Evolutionary conservation across 2,113 vertebrate genomes (phyloP).

Genomic region (Galeopterus variegatus): DNA sequence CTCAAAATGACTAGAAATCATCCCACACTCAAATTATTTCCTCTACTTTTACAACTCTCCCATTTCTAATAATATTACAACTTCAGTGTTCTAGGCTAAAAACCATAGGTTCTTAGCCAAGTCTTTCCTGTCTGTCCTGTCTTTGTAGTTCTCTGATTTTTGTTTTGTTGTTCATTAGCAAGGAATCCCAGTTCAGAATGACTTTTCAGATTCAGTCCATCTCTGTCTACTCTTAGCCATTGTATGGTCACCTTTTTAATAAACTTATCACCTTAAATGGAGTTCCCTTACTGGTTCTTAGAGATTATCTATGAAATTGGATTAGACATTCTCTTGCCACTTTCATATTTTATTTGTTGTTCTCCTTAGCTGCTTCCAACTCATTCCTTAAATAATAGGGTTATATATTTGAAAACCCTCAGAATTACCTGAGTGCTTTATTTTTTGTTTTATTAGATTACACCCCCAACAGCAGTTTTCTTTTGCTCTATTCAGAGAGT

Average conservation of each 20-base stretch:
- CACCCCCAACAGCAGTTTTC: not conserved
- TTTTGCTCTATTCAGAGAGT: slow-evolving; percentile 22
- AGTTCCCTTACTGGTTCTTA: not conserved
- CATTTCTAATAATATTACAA: not conserved
- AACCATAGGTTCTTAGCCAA: not conserved
- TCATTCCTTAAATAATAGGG: not conserved
- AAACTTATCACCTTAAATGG: not conserved
- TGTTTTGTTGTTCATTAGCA: not conserved
- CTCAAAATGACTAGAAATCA: not conserved
- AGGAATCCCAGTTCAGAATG: not conserved
- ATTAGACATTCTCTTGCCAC: not conserved
- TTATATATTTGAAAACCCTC: not conserved
- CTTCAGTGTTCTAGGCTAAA: not conserved
- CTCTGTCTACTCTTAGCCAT: not conserved
- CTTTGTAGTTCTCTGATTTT: not conserved
- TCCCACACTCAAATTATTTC: not conserved
- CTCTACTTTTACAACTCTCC: not conserved
- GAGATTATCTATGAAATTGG: not conserved
- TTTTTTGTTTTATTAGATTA: not conserved
- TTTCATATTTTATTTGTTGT: not conserved
- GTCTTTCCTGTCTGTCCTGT: not conserved
- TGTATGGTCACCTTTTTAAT: not conserved
- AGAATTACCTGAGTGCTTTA: not conserved
- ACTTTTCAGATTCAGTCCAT: not conserved
- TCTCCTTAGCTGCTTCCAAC: not conserved